Conservation (phyloP, 2,888 invertebrate species). For the Hydriomena furcata region DNA sequence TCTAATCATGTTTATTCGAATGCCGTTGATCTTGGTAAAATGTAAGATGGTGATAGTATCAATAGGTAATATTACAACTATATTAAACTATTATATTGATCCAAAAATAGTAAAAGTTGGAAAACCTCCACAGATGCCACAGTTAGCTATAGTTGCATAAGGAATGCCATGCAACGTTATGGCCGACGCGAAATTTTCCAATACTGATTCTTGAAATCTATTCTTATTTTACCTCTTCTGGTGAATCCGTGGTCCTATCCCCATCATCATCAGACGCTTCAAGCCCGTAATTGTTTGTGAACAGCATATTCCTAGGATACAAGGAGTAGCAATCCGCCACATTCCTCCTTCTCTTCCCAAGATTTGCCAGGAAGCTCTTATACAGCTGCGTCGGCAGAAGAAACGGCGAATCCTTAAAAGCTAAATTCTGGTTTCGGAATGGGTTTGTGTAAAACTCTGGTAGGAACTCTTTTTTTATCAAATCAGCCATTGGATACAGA, state of each 20-base stretch:
- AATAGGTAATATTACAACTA: too few relatives aligned
- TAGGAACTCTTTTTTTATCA: conserved; percentile 79
- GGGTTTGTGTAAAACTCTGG: conserved; percentile 76
- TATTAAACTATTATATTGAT: too few relatives aligned
- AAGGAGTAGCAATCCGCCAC: conserved; percentile 75
- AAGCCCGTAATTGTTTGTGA: conserved; percentile 70
- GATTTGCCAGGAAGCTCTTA: conserved; percentile 89
- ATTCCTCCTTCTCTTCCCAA: conserved; percentile 74
- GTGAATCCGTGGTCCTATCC: conserved; percentile 71
- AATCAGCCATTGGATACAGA: conserved; percentile 72
- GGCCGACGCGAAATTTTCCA: too few relatives aligned
- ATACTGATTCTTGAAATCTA: too few relatives aligned
- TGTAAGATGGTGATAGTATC: too few relatives aligned
- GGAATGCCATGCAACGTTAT: too few relatives aligned
- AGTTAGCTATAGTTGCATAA: too few relatives aligned
- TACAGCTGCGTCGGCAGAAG: conserved; percentile 90
- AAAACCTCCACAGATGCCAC: too few relatives aligned
- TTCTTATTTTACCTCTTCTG: conserved; percentile 72
- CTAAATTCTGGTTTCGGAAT: conserved; percentile 68
- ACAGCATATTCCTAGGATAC: conserved; percentile 83
- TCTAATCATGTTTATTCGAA: too few relatives aligned
- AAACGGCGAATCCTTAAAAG: conserved; percentile 81
- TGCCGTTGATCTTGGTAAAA: too few relatives aligned
- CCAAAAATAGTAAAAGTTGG: too few relatives aligned
- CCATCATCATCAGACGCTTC: conserved; percentile 75